Evolutionary conservation across 2,888 invertebrate species (phyloP).

Genomic region (Drosophila affinis): DNA sequence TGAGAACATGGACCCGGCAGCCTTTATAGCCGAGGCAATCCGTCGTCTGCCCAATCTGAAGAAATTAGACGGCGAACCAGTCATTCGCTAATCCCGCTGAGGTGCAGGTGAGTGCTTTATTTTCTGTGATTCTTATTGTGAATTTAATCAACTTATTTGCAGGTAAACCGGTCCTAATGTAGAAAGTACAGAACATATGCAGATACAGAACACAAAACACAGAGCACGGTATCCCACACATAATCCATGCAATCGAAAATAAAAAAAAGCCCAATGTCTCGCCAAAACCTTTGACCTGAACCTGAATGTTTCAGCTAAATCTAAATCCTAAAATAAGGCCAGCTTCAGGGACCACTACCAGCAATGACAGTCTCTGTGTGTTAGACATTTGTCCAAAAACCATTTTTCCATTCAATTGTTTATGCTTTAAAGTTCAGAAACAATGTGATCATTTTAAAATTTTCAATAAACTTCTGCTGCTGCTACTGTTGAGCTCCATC

Average conservation of each 20-base stretch:
- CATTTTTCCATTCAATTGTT: constrained; percentile 51
- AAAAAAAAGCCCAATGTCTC: constrained; percentile 25
- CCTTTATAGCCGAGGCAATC: constrained; percentile 86
- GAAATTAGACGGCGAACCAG: constrained; percentile 90
- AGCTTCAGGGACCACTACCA: constrained; percentile 34
- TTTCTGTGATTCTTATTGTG: no score
- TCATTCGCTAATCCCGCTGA: constrained; percentile 53
- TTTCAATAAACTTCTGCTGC: constrained; percentile 67
- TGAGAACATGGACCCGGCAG: constrained; percentile 83
- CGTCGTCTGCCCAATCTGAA: constrained; percentile 89
- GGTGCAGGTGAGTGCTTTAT: no score
- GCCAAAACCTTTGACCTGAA: constrained; percentile 13
- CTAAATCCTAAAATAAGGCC: constrained; percentile 17
- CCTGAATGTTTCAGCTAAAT: constrained; percentile 1
- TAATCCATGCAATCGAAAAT: constrained; percentile 38
- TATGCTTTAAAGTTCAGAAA: constrained; percentile 41
- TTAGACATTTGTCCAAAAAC: constrained; percentile 29
- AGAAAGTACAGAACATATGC: no score
- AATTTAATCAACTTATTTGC: no score
- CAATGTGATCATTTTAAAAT: constrained; percentile 61
- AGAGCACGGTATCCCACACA: neutral
- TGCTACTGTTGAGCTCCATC: constrained; percentile 73
- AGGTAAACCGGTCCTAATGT: no score
- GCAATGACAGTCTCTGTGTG: constrained; percentile 26
- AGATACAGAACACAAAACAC: neutral